Percentiles rank a stretch among this genome's conserved stretches.
Conservation (phyloP, 2,797 vertebrate species). For the Gephyroberyx darwinii region DNA sequence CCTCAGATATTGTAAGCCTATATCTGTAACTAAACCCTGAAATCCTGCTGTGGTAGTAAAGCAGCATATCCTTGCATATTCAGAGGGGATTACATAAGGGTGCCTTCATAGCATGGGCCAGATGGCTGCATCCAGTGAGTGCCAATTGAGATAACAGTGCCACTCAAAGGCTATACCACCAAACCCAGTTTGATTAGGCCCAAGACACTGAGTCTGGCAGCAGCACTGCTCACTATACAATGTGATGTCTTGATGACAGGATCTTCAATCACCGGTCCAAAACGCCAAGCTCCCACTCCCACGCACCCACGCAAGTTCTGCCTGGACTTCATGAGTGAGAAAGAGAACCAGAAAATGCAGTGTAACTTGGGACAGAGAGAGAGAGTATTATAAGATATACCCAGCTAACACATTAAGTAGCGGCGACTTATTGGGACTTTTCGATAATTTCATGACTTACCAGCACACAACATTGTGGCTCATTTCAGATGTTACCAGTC, state of each 20-base stretch:
- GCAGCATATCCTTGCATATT: constrained; percentile 24
- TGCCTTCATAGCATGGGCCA: constrained; percentile 48
- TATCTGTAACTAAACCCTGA: constrained; percentile 20
- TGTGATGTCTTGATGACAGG: constrained; percentile 71
- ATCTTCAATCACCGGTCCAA: constrained; percentile 60
- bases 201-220: constrained; percentile 65
- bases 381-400: constrained; percentile 8
- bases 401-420: too few relatives aligned
- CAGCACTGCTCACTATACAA: constrained; percentile 21
- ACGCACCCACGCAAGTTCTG: constrained; percentile 31
- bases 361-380: constrained; percentile 24
- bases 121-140: constrained; percentile 66
- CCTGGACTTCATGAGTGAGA: constrained; percentile 27
- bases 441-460: too few relatives aligned
- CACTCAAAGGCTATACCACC: constrained; percentile 70
- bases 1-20: background rate
- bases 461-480: too few relatives aligned
- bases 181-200: constrained; percentile 76
- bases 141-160: constrained; percentile 69
- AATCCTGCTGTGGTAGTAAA: constrained; percentile 16
- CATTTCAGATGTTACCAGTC: too few relatives aligned
- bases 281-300: constrained; percentile 43
- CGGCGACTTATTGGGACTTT: too few relatives aligned
- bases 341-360: constrained; percentile 24
- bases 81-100: constrained; percentile 41